Conservation (phyloP, 1,140 invertebrate genomes). For the Macrobrachium nipponense region DNA sequence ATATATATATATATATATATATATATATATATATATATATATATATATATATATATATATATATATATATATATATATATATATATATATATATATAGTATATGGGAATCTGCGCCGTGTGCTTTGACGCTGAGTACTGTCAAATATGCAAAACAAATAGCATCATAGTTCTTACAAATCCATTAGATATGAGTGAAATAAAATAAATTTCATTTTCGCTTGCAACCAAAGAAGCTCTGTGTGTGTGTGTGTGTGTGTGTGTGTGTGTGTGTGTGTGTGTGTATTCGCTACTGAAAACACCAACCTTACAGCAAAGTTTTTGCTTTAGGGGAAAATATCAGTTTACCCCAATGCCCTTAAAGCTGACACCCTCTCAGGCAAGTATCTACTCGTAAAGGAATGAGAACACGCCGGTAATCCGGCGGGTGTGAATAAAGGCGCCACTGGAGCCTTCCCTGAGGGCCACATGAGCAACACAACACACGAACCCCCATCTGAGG, state of each 20-base stretch:
- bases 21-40: background rate
- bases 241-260: no score
- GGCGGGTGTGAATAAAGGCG: no score
- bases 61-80: conserved; percentile 8
- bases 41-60: conserved; percentile 4
- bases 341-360: no score
- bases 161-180: no score
- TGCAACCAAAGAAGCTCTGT: no score
- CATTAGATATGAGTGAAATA: background rate
- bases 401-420: no score
- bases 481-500: background rate
- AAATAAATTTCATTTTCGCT: background rate
- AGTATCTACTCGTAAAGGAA: no score
- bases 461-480: background rate
- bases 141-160: background rate
- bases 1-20: background rate
- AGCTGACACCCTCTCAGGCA: no score
- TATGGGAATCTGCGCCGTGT: background rate
- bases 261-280: no score
- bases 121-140: background rate
- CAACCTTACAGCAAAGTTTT: no score
- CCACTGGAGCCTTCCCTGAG: background rate
- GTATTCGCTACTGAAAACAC: no score
- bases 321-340: no score
- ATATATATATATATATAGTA: background rate